phyloP scores from a whole-genome alignment of 2,797 vertebrate species.

The Pristis pectinata region DNA sequence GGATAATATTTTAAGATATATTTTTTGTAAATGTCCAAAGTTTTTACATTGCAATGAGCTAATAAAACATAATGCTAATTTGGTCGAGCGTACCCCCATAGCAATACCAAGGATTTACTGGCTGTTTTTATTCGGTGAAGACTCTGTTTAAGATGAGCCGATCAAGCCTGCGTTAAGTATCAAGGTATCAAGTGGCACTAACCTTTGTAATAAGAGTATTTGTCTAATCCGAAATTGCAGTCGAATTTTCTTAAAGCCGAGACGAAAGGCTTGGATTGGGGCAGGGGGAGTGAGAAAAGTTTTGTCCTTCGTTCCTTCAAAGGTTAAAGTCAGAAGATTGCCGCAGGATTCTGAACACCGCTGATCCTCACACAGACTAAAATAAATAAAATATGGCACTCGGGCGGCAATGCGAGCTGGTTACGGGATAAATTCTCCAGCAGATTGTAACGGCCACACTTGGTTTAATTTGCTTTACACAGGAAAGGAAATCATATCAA shows the following conservation, averaged over 20 bases:
- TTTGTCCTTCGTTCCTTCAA: neutral
- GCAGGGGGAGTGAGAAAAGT: slow-evolving; percentile 55
- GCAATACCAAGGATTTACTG: slow-evolving; percentile 53
- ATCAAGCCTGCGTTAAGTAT: slow-evolving; percentile 62
- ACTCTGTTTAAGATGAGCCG: slow-evolving; percentile 56
- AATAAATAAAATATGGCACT: neutral
- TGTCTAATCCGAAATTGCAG: slow-evolving; percentile 87
- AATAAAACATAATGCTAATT: slow-evolving; percentile 17
- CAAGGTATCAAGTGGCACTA: slow-evolving; percentile 71
- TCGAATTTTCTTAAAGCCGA: slow-evolving; percentile 79
- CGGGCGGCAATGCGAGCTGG: neutral
- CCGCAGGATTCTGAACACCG: neutral
- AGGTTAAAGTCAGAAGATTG: neutral
- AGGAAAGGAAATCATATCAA: slow-evolving; percentile 12
- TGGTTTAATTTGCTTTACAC: slow-evolving; percentile 26
- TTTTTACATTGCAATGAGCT: neutral
- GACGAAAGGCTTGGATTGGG: slow-evolving; percentile 81
- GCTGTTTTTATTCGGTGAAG: slow-evolving; percentile 47
- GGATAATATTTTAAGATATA: neutral
- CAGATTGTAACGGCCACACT: slow-evolving; percentile 31
- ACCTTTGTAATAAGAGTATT: slow-evolving; percentile 75
- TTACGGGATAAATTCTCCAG: neutral
- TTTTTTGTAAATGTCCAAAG: neutral
- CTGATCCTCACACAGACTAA: neutral
- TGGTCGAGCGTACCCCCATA: neutral